Conservation (phyloP, 1,140 invertebrate genomes). For the Batillaria attramentaria region DNA sequence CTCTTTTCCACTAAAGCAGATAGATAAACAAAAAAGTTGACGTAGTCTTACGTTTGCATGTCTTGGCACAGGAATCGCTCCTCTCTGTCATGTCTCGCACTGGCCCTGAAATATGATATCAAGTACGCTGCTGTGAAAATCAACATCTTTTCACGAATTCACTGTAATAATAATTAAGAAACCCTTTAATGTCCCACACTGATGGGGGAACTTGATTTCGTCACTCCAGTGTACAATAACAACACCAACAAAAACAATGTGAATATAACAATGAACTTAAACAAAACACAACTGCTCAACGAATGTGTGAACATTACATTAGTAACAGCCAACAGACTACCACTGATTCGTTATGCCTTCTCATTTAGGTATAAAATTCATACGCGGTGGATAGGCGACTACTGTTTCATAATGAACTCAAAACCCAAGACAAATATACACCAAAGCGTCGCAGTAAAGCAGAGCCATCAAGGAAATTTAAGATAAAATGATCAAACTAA, state of each 20-base stretch:
- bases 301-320: too few species aligned
- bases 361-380: neutral
- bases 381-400: neutral
- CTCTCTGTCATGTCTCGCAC: neutral
- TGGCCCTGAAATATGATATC: neutral
- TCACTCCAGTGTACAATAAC: neutral
- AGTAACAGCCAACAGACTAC: neutral
- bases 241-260: neutral
- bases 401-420: neutral
- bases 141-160: neutral
- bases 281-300: neutral
- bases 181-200: neutral
- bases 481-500: neutral
- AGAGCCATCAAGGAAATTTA: neutral
- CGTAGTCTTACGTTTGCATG: constrained; percentile 27
- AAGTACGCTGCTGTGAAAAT: neutral
- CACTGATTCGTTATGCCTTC: neutral
- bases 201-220: neutral
- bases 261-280: neutral
- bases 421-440: neutral
- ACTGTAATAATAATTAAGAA: neutral
- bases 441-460: neutral
- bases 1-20: neutral
- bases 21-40: neutral
- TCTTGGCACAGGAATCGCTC: constrained; percentile 5